These are phyloP conservation scores for Pararge aegeria DNA, from an alignment of 1,140 invertebrate species.

Conservation along the genomic window DNA sequence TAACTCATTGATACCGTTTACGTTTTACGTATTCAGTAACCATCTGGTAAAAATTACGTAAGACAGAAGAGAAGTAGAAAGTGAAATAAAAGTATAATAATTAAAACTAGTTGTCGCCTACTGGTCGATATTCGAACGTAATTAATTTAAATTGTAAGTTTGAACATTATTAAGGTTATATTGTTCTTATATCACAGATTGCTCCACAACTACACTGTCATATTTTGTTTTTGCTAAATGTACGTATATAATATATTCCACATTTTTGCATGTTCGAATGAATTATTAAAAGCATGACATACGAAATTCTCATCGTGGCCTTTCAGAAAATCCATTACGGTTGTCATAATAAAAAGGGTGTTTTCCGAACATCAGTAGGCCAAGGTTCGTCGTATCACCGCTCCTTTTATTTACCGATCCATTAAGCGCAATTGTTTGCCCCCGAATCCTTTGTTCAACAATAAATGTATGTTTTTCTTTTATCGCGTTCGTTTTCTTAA, in stretches of 20 bases:
- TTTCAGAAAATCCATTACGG: slow-evolving; percentile 15
- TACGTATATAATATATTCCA: not conserved
- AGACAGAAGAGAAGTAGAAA: not conserved
- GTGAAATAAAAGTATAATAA: not conserved
- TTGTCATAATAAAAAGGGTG: slow-evolving; percentile 24
- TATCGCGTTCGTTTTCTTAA: slow-evolving; percentile 26
- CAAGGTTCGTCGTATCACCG: slow-evolving; percentile 50
- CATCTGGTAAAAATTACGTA: not conserved
- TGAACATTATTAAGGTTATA: too few relatives aligned
- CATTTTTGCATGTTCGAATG: not conserved
- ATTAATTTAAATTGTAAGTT: too few relatives aligned
- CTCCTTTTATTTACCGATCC: slow-evolving; percentile 58
- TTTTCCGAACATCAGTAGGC: slow-evolving; percentile 39
- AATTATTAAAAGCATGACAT: not conserved
- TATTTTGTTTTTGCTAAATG: too few relatives aligned
- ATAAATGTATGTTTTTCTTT: slow-evolving; percentile 15
- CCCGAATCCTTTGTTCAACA: slow-evolving; percentile 31
- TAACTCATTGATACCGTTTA: not conserved
- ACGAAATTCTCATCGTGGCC: slow-evolving; percentile 2
- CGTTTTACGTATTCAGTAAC: not conserved
- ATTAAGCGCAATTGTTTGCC: slow-evolving; percentile 52
- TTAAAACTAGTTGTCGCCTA: too few relatives aligned
- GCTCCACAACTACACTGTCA: not conserved
- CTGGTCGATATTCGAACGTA: too few relatives aligned
- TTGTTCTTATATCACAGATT: too few relatives aligned